These are phyloP conservation scores for Sinohyriopsis cumingii DNA, from an alignment of 2,888 invertebrate species.

Conservation along the genomic window DNA sequence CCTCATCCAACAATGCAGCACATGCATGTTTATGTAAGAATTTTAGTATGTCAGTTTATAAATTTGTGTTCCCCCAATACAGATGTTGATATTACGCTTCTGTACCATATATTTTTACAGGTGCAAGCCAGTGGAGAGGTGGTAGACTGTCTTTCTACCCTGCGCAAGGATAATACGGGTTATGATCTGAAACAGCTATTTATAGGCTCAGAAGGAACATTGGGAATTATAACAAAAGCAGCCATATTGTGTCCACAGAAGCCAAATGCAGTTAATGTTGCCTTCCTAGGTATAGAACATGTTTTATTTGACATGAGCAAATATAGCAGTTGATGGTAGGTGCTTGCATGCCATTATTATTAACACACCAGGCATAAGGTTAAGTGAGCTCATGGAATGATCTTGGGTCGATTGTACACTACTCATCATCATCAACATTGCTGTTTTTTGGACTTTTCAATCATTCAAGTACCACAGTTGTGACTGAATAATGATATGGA, in stretches of 20 bases:
- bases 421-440: too few relatives aligned
- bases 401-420: not conserved
- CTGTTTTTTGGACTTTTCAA: too few relatives aligned
- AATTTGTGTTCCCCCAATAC: too few relatives aligned
- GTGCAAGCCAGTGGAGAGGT: constrained; percentile 75
- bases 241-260: constrained; percentile 91
- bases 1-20: not conserved
- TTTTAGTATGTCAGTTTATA: too few relatives aligned
- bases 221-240: constrained; percentile 94
- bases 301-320: constrained; percentile 33
- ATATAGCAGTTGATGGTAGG: not conserved
- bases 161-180: constrained; percentile 98
- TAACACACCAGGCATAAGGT: not conserved
- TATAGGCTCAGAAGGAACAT: constrained; percentile 97
- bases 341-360: too few relatives aligned
- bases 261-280: constrained; percentile 87
- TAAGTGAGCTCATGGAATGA: too few relatives aligned
- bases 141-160: constrained; percentile 86
- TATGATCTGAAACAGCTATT: constrained; percentile 97
- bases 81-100: too few relatives aligned
- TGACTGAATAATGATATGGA: too few relatives aligned
- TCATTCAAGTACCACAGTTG: too few relatives aligned
- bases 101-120: constrained; percentile 36
- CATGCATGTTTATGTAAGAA: not conserved
- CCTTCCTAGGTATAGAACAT: constrained; percentile 83